Evolutionary conservation across 2,888 invertebrate species (phyloP).

Genomic region (Pammene aurita): DNA sequence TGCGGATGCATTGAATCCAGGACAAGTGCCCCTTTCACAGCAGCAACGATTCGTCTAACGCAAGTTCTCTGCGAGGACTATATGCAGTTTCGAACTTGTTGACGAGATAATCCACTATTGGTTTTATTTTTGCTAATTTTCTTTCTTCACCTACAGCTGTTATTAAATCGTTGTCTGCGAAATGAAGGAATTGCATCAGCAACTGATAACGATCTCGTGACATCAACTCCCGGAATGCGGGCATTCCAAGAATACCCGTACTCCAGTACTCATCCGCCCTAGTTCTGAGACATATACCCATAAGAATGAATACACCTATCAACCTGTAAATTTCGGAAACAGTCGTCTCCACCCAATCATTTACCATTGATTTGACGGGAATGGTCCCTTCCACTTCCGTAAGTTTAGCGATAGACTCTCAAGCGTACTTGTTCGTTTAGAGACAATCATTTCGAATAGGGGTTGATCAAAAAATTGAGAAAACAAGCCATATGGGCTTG

Average conservation of each 20-base stretch:
- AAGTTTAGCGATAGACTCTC: not conserved
- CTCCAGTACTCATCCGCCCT: not conserved
- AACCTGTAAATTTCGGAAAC: not conserved
- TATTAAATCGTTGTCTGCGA: not conserved
- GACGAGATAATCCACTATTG: too few species aligned
- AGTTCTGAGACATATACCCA: not conserved
- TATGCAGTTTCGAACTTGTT: too few species aligned
- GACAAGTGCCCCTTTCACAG: not conserved
- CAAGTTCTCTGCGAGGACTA: too few species aligned
- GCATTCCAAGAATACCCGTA: not conserved
- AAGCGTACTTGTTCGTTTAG: not conserved
- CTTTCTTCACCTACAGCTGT: not conserved
- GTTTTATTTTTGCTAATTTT: not conserved
- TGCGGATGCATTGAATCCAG: not conserved
- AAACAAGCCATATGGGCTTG: not conserved
- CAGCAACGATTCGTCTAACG: not conserved
- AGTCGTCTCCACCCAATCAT: not conserved
- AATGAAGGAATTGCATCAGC: not conserved
- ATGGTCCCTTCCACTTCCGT: conserved; percentile 1
- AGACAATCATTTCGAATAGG: not conserved
- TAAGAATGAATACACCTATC: conserved; percentile 11
- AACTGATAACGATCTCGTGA: not conserved
- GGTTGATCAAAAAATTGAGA: not conserved
- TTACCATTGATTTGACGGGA: not conserved
- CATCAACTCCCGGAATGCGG: not conserved